These are phyloP conservation scores for Sus cebifrons DNA, from an alignment of 2,797 vertebrate species.

Conservation along the genomic window DNA sequence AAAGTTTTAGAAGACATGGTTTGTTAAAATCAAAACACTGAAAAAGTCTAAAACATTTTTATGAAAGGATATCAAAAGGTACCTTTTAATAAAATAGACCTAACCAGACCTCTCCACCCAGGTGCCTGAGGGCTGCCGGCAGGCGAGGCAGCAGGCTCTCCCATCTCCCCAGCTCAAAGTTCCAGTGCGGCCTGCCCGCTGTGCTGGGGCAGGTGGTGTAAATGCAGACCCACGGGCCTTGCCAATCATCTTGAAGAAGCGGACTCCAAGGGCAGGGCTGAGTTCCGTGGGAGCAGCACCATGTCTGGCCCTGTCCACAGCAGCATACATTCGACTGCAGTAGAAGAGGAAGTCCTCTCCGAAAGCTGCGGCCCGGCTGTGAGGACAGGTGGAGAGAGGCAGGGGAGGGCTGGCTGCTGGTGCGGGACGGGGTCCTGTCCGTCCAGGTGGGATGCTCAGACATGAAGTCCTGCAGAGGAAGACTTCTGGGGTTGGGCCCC, in stretches of 20 bases:
- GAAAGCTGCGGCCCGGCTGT: background rate
- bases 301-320: background rate
- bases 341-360: background rate
- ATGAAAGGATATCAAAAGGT: background rate
- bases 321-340: background rate
- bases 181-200: background rate
- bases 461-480: background rate
- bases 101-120: background rate
- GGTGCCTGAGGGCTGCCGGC: background rate
- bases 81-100: background rate
- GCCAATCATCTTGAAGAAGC: background rate
- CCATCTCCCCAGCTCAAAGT: background rate
- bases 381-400: background rate
- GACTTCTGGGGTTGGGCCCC: background rate
- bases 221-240: background rate
- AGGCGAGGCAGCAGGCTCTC: background rate
- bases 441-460: background rate
- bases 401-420: background rate
- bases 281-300: background rate
- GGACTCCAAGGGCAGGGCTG: background rate
- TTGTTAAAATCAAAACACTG: background rate
- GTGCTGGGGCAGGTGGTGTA: background rate
- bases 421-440: background rate
- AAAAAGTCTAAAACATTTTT: slow-evolving; percentile 7
- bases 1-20: slow-evolving; percentile 15